Percentiles rank a stretch among this genome's conserved stretches.
phyloP scores from a whole-genome alignment of 2,888 invertebrate species.

The Leuctra nigra region DNA sequence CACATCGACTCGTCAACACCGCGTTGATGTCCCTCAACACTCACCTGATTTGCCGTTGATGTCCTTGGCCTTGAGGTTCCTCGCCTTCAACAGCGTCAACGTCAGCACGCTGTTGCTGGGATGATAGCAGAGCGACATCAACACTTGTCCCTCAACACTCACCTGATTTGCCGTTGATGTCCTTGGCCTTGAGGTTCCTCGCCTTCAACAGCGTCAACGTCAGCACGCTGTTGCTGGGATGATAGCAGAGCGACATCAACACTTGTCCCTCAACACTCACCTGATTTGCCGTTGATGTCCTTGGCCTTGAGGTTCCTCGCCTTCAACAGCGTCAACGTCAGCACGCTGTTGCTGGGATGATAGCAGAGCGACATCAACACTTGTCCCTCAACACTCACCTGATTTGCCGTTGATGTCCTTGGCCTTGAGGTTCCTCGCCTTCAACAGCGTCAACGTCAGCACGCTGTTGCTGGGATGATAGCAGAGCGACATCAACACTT shows the following conservation, averaged over 20 bases:
- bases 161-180: slow-evolving; percentile 94
- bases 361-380: slow-evolving; percentile 90
- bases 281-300: slow-evolving; percentile 92
- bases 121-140: slow-evolving; percentile 91
- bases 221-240: slow-evolving; percentile 89
- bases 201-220: slow-evolving; percentile 89
- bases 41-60: slow-evolving; percentile 91
- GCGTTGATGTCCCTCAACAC: too few relatives aligned
- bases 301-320: slow-evolving; percentile 93
- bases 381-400: too few relatives aligned
- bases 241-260: slow-evolving; percentile 88
- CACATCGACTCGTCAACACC: too few relatives aligned
- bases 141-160: too few relatives aligned
- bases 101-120: slow-evolving; percentile 92
- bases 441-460: slow-evolving; percentile 81
- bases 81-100: slow-evolving; percentile 82
- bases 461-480: slow-evolving; percentile 95
- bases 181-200: slow-evolving; percentile 90
- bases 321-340: slow-evolving; percentile 85
- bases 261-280: too few relatives aligned
- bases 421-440: slow-evolving; percentile 90
- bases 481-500: slow-evolving; percentile 86
- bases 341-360: slow-evolving; percentile 89
- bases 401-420: slow-evolving; percentile 95
- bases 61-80: slow-evolving; percentile 93